phyloP scores from a whole-genome alignment of 2,888 invertebrate genomes.

The Sphaerophoria rueppellii region DNA sequence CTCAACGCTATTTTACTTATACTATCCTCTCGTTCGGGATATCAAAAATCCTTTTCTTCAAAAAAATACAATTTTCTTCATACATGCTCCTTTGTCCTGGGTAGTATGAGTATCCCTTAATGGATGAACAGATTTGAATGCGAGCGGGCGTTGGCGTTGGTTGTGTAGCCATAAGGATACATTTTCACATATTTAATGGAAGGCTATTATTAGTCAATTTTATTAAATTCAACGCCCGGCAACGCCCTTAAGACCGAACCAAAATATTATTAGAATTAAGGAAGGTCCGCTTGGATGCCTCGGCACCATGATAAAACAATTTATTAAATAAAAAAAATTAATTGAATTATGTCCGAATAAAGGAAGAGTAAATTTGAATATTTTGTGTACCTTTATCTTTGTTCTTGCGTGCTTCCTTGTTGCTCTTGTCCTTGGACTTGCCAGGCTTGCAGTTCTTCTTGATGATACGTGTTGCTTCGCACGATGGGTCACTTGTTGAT shows the following conservation, averaged over 20 bases:
- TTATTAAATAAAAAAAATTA: slow-evolving; percentile 39
- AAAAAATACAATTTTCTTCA: neutral
- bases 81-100: neutral
- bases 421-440: slow-evolving; percentile 84
- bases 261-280: neutral
- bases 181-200: slow-evolving; percentile 50
- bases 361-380: neutral
- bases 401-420: slow-evolving; percentile 82
- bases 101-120: neutral
- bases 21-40: neutral
- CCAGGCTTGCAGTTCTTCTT: slow-evolving; percentile 94
- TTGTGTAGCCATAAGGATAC: slow-evolving; percentile 38
- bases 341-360: slow-evolving; percentile 42
- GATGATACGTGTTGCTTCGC: slow-evolving; percentile 91
- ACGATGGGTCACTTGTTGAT: slow-evolving; percentile 90
- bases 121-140: slow-evolving; percentile 3
- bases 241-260: slow-evolving; percentile 1
- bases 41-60: slow-evolving; percentile 16
- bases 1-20: neutral
- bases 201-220: slow-evolving; percentile 58
- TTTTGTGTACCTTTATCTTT: slow-evolving; percentile 83
- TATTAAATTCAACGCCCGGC: slow-evolving; percentile 44
- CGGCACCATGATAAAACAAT: neutral
- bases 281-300: neutral
- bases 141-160: neutral